Evolutionary conservation across 2,797 vertebrate genomes (phyloP).

Genomic region (Rachycentron canadum): DNA sequence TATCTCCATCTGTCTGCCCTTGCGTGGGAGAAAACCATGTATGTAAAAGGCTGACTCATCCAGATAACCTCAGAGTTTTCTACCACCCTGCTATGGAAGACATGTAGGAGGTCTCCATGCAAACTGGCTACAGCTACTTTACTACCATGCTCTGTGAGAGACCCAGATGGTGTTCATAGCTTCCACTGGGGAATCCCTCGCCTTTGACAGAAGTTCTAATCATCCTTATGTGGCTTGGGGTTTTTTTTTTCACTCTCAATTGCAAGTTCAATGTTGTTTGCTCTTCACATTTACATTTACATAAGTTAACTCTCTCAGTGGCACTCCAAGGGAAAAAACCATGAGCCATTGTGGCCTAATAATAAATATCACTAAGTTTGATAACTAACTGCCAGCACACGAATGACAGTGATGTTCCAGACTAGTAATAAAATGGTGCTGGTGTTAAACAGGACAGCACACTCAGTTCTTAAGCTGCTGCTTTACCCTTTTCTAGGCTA

Average conservation of each 20-base stretch:
- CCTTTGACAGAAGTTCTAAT: slow-evolving; percentile 18
- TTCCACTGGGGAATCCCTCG: slow-evolving; percentile 49
- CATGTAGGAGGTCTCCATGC: slow-evolving; percentile 47
- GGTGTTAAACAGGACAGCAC: not conserved
- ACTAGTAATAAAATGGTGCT: not conserved
- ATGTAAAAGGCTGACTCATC: slow-evolving; percentile 69
- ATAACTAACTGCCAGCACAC: not conserved
- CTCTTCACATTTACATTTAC: not conserved
- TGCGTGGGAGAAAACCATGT: slow-evolving; percentile 51
- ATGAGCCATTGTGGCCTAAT: not conserved
- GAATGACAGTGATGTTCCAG: not conserved
- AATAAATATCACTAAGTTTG: not conserved
- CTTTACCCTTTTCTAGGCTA: slow-evolving; percentile 9
- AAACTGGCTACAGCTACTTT: slow-evolving; percentile 40
- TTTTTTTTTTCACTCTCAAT: slow-evolving; percentile 22
- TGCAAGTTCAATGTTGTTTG: not conserved
- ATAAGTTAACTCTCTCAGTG: not conserved
- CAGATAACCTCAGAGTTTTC: slow-evolving; percentile 54
- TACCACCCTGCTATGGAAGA: slow-evolving; percentile 38
- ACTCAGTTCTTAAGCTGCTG: slow-evolving; percentile 1
- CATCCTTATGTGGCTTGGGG: slow-evolving; percentile 1
- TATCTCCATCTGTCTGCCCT: slow-evolving; percentile 53
- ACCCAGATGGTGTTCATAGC: slow-evolving; percentile 35
- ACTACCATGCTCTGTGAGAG: slow-evolving; percentile 17
- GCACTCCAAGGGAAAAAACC: not conserved